Evolutionary conservation across 2,888 invertebrate genomes (phyloP).

Genomic region (Altica lythri): DNA sequence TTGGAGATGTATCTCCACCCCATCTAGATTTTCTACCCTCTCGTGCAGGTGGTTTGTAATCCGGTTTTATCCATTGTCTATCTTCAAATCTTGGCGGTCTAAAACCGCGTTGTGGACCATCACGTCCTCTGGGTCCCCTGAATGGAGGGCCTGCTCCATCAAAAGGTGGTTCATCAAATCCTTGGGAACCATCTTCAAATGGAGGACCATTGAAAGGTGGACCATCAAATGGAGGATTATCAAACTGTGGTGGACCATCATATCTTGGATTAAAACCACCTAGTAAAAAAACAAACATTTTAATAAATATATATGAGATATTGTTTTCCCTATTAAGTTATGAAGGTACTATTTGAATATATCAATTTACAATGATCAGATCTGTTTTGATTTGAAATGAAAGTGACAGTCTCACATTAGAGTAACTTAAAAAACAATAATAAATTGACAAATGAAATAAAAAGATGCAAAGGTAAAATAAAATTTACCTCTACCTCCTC

Average conservation of each 20-base stretch:
- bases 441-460: not conserved
- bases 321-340: not conserved
- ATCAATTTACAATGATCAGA: too few species aligned
- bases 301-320: not conserved
- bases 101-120: slow-evolving; percentile 36
- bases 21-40: slow-evolving; percentile 36
- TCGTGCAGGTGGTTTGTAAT: slow-evolving; percentile 6
- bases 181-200: slow-evolving; percentile 26
- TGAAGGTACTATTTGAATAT: too few species aligned
- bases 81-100: slow-evolving; percentile 41
- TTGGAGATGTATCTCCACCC: too few species aligned
- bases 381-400: too few species aligned
- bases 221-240: slow-evolving; percentile 39
- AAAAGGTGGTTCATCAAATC: slow-evolving; percentile 34
- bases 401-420: too few species aligned
- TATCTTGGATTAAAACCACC: slow-evolving; percentile 30
- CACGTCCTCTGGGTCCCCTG: slow-evolving; percentile 31
- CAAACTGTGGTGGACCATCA: slow-evolving; percentile 34
- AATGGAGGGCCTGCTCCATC: slow-evolving; percentile 42
- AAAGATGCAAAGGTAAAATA: too few species aligned
- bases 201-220: slow-evolving; percentile 40
- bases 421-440: too few species aligned
- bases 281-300: not conserved
- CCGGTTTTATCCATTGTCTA: slow-evolving; percentile 42
- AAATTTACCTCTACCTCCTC: slow-evolving; percentile 30